phyloP scores from a whole-genome alignment of 2,888 invertebrate species.

The Lasioglossum oenotherae region DNA sequence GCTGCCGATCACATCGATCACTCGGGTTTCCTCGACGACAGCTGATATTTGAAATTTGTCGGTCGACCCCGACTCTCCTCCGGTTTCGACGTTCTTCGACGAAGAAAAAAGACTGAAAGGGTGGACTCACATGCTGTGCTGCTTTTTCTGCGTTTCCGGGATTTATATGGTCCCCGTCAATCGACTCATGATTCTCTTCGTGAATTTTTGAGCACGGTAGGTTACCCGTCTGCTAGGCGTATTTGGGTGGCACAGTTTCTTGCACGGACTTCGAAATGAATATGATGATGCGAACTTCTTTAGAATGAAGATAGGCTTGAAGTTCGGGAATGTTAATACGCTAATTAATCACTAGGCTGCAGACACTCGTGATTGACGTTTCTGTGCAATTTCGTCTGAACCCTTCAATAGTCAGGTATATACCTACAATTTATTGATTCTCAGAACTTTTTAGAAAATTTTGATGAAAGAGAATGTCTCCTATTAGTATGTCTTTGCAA shows the following conservation, averaged over 20 bases:
- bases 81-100: constrained; percentile 19
- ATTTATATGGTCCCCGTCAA: neutral
- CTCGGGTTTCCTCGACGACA: constrained; percentile 49
- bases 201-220: neutral
- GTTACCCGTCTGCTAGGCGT: neutral
- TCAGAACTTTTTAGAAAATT: neutral
- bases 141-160: constrained; percentile 1
- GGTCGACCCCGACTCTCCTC: neutral
- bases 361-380: neutral
- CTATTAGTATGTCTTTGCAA: too few species aligned
- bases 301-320: too few species aligned
- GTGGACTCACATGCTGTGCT: neutral
- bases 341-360: neutral
- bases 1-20: constrained; percentile 20
- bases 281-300: neutral
- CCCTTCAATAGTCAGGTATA: neutral
- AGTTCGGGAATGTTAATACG: neutral
- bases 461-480: neutral
- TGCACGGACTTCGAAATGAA: neutral
- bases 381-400: neutral
- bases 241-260: neutral
- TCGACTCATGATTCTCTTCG: neutral
- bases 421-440: neutral
- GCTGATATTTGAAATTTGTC: constrained; percentile 32
- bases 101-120: neutral